These are phyloP conservation scores for Oryzias javanicus DNA, from an alignment of 2,113 vertebrate species.

Conservation along the genomic window DNA sequence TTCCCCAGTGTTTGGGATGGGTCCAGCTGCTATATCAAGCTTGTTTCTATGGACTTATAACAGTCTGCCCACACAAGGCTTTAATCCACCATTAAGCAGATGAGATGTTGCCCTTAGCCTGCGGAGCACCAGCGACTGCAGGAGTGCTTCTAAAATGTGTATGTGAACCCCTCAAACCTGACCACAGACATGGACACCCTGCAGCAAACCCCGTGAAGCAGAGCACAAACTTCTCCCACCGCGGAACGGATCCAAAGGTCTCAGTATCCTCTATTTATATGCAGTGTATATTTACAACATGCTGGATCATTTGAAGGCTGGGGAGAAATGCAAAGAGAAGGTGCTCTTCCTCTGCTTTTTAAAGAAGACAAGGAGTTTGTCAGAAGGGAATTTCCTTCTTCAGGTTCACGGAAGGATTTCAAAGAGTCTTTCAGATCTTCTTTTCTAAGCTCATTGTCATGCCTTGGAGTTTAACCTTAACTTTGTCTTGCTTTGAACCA, in stretches of 20 bases:
- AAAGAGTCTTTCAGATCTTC: conserved; percentile 21
- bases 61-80: conserved; percentile 54
- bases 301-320: conserved; percentile 68
- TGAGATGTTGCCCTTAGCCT: conserved; percentile 57
- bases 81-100: conserved; percentile 64
- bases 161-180: conserved; percentile 27
- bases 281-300: conserved; percentile 71
- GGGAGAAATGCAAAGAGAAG: conserved; percentile 55
- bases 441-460: conserved; percentile 19
- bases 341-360: conserved; percentile 59
- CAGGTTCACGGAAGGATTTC: conserved; percentile 35
- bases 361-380: conserved; percentile 52
- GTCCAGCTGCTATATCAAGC: conserved; percentile 69
- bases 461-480: conserved; percentile 13
- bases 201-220: conserved; percentile 52
- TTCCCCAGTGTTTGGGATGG: conserved; percentile 53
- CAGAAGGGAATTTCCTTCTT: conserved; percentile 26
- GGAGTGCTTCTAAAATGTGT: conserved; percentile 58
- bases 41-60: conserved; percentile 68
- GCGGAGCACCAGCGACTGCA: conserved; percentile 41
- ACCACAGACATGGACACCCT: conserved; percentile 66
- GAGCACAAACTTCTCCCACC: conserved; percentile 66
- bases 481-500: background rate
- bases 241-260: conserved; percentile 71
- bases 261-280: conserved; percentile 78